phyloP scores from a whole-genome alignment of 2,888 invertebrate genomes.

The Phytoseiulus persimilis region DNA sequence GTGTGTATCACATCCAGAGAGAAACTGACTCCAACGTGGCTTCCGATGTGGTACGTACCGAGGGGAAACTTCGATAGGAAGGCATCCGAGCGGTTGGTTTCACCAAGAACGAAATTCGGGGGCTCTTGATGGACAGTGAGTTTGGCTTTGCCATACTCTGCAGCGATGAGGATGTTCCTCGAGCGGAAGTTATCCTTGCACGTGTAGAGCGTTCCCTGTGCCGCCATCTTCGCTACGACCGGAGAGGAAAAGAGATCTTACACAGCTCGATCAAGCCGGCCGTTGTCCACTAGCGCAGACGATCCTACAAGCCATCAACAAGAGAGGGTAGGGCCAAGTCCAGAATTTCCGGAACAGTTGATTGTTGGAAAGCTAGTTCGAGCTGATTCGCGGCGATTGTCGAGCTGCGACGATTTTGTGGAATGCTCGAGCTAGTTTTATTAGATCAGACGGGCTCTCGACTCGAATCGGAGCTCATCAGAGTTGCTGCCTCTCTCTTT shows the following conservation, averaged over 20 bases:
- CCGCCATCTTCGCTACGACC: slow-evolving; percentile 34
- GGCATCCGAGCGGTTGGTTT: slow-evolving; percentile 80
- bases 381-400: no score
- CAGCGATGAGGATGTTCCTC: slow-evolving; percentile 92
- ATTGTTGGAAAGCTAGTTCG: no score
- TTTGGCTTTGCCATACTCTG: slow-evolving; percentile 83
- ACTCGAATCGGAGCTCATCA: no score
- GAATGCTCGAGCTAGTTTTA: no score
- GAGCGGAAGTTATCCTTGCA: slow-evolving; percentile 97
- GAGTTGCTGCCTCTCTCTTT: no score
- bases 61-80: slow-evolving; percentile 92
- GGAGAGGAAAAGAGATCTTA: slow-evolving; percentile 20
- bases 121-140: slow-evolving; percentile 63
- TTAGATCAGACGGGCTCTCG: no score
- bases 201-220: slow-evolving; percentile 71
- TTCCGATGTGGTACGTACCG: slow-evolving; percentile 62
- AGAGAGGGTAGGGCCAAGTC: no score
- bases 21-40: slow-evolving; percentile 27
- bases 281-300: not conserved
- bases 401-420: no score
- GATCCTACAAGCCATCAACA: not conserved
- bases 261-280: not conserved
- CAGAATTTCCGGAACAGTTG: no score
- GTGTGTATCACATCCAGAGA: not conserved
- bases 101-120: slow-evolving; percentile 76